Evolutionary conservation across 2,797 vertebrate species (phyloP), one percentile per base, ranked within the genome.

Genomic region (Tapera naevia): DNA sequence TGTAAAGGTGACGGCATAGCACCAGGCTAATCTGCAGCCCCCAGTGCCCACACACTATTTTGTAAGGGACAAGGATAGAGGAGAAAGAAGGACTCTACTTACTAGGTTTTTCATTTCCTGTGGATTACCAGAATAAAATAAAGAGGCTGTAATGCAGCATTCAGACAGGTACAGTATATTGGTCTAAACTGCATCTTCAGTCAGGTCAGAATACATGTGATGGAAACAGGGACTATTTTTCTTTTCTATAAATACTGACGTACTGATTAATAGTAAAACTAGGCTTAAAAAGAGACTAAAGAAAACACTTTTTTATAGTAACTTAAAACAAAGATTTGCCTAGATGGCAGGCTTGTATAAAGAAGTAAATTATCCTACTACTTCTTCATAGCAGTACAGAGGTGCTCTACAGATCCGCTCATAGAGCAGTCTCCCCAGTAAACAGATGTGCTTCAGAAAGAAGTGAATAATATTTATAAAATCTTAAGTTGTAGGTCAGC

Each of bases 321-420:
- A 88, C 83, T 86, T 80, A 54, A 71, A 94, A 80, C 83, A 94
- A 87, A 93, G 88, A 89, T 86, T 90, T 96, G 94, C 94, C 95
- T 96, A 96, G 95, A 96, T 97, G 95, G 95, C 95, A 96, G 95
- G 80, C 88, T 97, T 96, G 94, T 89, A 94, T 90, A 96, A 93
- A 96, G 74, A 94, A 96, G 88, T 91, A 93, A 95, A 94, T 95
- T 85, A 93, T 90, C 30, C 43, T 64, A 2, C 56, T 82, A 93
- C 60, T 41, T 41, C 39, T 70, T 88, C 48, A 8, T 1, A 80
- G 53, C 35, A 64, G 33, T 21, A 41, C 11, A 80, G 60, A 81
- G 51, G 72, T 66, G 60, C 43, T 81, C 30, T 72, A 45, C 19
- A 53, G 66, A 89, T 50, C 0, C 0, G 50, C 58, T 86, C 27